These are phyloP conservation scores for Molossus alvarezi DNA, from an alignment of 2,797 vertebrate genomes.

Conservation along the genomic window DNA sequence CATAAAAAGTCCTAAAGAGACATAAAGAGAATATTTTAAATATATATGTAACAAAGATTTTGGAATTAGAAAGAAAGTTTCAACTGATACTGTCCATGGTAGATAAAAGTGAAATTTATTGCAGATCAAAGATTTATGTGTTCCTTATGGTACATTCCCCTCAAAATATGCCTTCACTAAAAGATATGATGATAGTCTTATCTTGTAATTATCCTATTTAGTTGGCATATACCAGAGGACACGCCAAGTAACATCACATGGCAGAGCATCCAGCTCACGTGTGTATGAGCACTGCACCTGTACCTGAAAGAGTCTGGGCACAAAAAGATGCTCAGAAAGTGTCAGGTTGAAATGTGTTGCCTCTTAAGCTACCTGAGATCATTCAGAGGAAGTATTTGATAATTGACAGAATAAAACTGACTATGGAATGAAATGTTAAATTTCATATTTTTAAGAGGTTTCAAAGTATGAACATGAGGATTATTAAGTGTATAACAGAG, in stretches of 20 bases:
- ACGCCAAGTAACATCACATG: not conserved
- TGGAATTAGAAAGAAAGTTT: constrained; percentile 38
- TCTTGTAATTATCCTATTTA: not conserved
- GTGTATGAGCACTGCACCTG: not conserved
- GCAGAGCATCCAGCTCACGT: not conserved
- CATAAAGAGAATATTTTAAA: constrained; percentile 64
- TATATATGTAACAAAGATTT: constrained; percentile 13
- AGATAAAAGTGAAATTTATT: constrained; percentile 42
- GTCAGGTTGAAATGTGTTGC: not conserved
- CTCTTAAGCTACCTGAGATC: constrained; percentile 25
- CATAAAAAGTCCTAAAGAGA: constrained; percentile 91
- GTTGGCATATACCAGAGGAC: not conserved
- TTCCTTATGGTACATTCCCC: not conserved
- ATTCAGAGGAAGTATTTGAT: constrained; percentile 6
- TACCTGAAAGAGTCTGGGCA: not conserved
- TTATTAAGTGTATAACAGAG: constrained; percentile 41
- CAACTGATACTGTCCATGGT: not conserved
- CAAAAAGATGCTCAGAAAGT: not conserved
- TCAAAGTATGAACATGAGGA: constrained; percentile 29
- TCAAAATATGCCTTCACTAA: constrained; percentile 33
- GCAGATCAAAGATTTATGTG: not conserved
- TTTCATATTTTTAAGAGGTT: constrained; percentile 50
- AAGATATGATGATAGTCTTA: constrained; percentile 1
- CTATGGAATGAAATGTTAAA: constrained; percentile 23
- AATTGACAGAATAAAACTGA: constrained; percentile 10